phyloP scores from a whole-genome alignment of 2,113 vertebrate genomes.

The Rhynchomys soricoides region DNA sequence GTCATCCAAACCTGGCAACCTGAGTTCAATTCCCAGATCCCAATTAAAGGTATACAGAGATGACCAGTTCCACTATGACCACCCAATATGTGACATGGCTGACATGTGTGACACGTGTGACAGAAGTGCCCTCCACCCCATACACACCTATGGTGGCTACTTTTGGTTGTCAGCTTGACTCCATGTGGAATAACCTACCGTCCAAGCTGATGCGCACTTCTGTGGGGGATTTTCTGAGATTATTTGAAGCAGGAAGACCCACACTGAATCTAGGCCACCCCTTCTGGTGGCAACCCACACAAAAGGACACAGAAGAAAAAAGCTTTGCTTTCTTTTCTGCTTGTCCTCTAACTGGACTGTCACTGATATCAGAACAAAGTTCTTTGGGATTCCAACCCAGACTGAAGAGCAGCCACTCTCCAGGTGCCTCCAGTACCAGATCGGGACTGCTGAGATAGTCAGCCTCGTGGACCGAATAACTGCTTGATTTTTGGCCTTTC shows the following conservation, averaged over 20 bases:
- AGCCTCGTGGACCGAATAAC: not conserved
- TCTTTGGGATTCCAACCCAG: not conserved
- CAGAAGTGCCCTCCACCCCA: accelerated
- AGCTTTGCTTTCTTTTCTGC: no score
- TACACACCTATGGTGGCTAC: not conserved
- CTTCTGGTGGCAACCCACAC: not conserved
- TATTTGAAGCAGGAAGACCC: not conserved
- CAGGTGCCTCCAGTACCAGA: not conserved
- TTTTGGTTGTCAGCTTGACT: not conserved
- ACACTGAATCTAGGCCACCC: not conserved
- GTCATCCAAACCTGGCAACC: not conserved
- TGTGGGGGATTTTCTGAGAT: not conserved
- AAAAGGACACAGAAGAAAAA: not conserved
- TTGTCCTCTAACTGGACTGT: not conserved
- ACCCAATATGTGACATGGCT: not conserved
- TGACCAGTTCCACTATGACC: not conserved
- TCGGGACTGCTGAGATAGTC: not conserved
- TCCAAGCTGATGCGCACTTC: not conserved
- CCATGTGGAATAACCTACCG: no score
- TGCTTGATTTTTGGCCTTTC: not conserved
- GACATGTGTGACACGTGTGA: accelerated
- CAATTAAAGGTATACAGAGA: not conserved
- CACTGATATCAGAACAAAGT: not conserved
- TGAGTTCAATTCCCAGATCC: not conserved
- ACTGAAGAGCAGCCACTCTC: not conserved